Percentiles rank a stretch among this genome's conserved stretches.
phyloP scores from a whole-genome alignment of 2,797 vertebrate genomes.

The Thunnus albacares region DNA sequence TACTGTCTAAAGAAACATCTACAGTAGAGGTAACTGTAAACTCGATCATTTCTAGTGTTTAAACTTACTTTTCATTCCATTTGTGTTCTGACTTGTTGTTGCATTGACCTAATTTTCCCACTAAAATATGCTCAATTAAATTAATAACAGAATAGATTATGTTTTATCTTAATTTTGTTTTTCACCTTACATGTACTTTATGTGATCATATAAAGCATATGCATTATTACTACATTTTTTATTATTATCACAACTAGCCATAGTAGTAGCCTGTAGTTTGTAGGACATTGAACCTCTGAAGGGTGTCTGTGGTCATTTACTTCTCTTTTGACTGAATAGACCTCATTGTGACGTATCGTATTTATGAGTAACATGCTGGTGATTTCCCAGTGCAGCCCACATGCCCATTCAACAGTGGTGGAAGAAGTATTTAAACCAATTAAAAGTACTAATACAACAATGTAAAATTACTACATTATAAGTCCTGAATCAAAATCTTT shows the following conservation, averaged over 20 bases:
- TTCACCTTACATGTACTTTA: neutral
- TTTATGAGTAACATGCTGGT: neutral
- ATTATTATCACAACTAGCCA: neutral
- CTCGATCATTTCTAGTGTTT: neutral
- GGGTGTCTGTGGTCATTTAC: neutral
- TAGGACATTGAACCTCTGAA: neutral
- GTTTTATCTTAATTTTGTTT: neutral
- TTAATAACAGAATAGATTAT: neutral
- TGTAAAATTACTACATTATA: neutral
- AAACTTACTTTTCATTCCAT: neutral
- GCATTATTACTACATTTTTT: no score
- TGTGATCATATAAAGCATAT: neutral
- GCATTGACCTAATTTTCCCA: neutral
- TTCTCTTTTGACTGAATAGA: neutral
- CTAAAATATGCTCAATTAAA: neutral
- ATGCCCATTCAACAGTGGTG: neutral
- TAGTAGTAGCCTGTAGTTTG: neutral
- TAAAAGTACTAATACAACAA: neutral
- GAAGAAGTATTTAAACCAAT: neutral
- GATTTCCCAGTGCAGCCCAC: slow-evolving; percentile 17
- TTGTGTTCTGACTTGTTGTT: neutral
- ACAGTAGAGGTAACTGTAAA: neutral
- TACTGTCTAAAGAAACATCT: neutral
- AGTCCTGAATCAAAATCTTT: no score
- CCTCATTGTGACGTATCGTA: neutral